Conservation (phyloP, 2,113 vertebrate species). For the Pollimyrus isidori region DNA sequence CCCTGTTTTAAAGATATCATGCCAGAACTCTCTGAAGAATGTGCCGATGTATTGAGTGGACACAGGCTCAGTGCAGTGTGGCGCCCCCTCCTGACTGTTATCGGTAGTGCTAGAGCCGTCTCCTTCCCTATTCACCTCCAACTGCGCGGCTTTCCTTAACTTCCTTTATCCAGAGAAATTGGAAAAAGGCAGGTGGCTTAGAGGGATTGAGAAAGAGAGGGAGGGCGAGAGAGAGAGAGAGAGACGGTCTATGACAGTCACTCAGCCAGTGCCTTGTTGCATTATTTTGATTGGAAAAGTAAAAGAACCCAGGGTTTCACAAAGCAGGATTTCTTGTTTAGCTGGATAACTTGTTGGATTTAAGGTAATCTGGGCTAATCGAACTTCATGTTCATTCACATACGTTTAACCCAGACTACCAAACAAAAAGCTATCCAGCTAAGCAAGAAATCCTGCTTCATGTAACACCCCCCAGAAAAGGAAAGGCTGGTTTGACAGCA, state of each 20-base stretch:
- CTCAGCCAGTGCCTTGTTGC: neutral
- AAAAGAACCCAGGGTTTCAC: neutral
- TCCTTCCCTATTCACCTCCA: slow-evolving; percentile 97
- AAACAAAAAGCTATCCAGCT: too few species aligned
- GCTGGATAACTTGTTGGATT: too few species aligned
- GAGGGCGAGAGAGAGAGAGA: neutral
- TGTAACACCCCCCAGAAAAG: too few species aligned
- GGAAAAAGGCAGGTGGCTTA: slow-evolving; percentile 59
- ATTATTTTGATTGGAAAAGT: slow-evolving; percentile 1
- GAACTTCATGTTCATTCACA: too few species aligned
- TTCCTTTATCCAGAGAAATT: slow-evolving; percentile 88
- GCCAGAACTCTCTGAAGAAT: slow-evolving; percentile 97
- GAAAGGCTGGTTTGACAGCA: neutral
- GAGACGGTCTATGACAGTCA: slow-evolving; percentile 11
- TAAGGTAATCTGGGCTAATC: too few species aligned
- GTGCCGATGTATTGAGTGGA: slow-evolving; percentile 74
- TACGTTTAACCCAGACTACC: too few species aligned
- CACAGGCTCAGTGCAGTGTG: slow-evolving; percentile 70
- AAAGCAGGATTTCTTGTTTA: too few species aligned
- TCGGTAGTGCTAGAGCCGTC: slow-evolving; percentile 99
- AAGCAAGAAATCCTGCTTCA: too few species aligned
- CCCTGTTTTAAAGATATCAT: slow-evolving; percentile 96
- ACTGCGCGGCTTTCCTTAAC: slow-evolving; percentile 96
- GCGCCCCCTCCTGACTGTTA: slow-evolving; percentile 87
- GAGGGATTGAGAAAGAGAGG: slow-evolving; percentile 5